phyloP scores from a whole-genome alignment of 2,113 vertebrate genomes.

The Hippocampus abdominalis region DNA sequence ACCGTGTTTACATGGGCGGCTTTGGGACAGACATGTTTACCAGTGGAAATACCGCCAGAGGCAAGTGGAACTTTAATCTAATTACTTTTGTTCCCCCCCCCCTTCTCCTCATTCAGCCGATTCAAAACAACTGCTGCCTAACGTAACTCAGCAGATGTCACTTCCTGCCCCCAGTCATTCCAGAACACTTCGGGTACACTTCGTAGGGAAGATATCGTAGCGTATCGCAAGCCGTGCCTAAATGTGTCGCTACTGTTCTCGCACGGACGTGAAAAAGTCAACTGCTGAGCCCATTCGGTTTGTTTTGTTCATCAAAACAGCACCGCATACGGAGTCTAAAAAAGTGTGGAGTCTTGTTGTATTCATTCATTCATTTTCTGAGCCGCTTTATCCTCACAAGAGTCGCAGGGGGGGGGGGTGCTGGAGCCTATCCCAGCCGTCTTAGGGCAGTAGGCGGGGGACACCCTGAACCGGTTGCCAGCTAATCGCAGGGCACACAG shows the following conservation, averaged over 20 bases:
- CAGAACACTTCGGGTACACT: constrained; percentile 42
- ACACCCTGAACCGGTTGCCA: no score
- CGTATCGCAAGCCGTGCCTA: not conserved
- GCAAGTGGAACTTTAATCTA: constrained; percentile 69
- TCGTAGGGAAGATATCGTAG: not conserved
- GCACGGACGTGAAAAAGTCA: no score
- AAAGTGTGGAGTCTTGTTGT: no score
- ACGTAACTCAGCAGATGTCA: constrained; percentile 68
- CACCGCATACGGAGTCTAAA: no score
- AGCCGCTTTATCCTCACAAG: no score
- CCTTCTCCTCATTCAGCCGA: constrained; percentile 59
- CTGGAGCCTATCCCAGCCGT: no score
- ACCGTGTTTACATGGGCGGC: constrained; percentile 69
- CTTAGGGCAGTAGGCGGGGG: no score
- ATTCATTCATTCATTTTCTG: no score
- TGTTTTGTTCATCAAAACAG: no score
- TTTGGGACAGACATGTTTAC: constrained; percentile 71
- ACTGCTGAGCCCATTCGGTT: no score
- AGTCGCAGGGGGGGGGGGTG: no score
- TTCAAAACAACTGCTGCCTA: constrained; percentile 77
- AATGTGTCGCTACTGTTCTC: not conserved
- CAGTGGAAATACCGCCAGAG: constrained; percentile 74
- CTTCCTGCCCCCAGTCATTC: constrained; percentile 74
- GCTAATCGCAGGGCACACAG: no score
- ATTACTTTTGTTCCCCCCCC: constrained; percentile 64